phyloP scores from a whole-genome alignment of 1,140 invertebrate species.

The Drosophila tsacasi region DNA sequence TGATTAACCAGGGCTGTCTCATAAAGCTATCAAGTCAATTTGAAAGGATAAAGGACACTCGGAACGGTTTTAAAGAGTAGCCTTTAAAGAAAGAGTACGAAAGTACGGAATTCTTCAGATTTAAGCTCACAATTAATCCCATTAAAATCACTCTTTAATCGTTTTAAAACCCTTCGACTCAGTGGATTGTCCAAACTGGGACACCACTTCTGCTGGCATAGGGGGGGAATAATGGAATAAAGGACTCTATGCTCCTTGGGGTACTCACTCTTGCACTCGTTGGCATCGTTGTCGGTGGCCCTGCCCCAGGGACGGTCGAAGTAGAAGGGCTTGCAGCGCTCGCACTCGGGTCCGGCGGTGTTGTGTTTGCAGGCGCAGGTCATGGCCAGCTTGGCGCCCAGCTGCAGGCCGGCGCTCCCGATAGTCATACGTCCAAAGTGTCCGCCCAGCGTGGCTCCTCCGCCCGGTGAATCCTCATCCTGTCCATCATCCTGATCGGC shows the following conservation, averaged over 20 bases:
- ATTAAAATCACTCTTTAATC: not conserved
- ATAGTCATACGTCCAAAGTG: constrained; percentile 61
- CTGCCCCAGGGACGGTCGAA: constrained; percentile 99
- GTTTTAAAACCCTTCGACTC: not conserved
- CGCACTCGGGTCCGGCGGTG: constrained; percentile 98
- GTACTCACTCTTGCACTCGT: constrained; percentile 98
- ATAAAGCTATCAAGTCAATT: not conserved
- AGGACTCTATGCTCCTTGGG: not conserved
- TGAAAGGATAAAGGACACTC: not conserved
- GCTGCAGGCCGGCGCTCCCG: constrained; percentile 69
- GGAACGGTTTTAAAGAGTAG: too few species aligned
- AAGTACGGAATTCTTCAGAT: not conserved
- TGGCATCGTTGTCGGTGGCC: constrained; percentile 96
- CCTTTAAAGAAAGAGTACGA: not conserved
- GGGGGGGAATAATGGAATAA: not conserved
- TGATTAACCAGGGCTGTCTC: not conserved
- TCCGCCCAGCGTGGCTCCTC: constrained; percentile 14
- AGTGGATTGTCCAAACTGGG: not conserved
- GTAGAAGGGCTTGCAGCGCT: constrained; percentile 99
- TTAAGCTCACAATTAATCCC: not conserved
- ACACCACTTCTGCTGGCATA: not conserved
- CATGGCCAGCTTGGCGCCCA: constrained; percentile 86
- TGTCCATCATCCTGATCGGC: constrained; percentile 58
- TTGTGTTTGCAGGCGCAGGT: constrained; percentile 99
- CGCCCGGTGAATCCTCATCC: constrained; percentile 86